Percentiles rank a stretch among this genome's conserved stretches.
These are phyloP conservation scores for Lagria hirta DNA, from an alignment of 2,888 invertebrate species.

Conservation along the genomic window DNA sequence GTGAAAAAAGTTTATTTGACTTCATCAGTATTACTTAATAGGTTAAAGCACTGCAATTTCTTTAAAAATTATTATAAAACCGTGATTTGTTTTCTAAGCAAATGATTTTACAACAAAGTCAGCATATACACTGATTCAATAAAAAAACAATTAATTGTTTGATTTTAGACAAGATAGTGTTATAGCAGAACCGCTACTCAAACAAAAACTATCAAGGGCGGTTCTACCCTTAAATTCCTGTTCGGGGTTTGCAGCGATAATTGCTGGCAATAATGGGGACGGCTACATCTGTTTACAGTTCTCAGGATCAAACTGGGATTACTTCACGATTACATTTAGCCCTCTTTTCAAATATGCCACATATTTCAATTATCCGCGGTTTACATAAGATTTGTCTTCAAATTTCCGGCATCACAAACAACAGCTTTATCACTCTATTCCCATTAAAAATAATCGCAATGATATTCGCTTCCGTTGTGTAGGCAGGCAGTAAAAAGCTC, in stretches of 20 bases:
- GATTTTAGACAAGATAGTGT: slow-evolving; percentile 14
- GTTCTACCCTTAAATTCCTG: slow-evolving; percentile 26
- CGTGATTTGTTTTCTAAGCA: too few relatives aligned
- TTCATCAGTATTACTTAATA: too few relatives aligned
- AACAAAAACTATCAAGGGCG: slow-evolving; percentile 35
- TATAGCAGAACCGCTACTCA: slow-evolving; percentile 18
- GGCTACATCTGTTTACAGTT: slow-evolving; percentile 45
- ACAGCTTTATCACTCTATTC: too few relatives aligned
- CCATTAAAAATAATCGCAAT: too few relatives aligned
- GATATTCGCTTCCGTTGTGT: too few relatives aligned
- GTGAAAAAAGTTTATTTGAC: too few relatives aligned
- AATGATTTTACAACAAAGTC: too few relatives aligned
- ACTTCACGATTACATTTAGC: slow-evolving; percentile 37
- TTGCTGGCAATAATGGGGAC: slow-evolving; percentile 40
- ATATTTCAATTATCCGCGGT: slow-evolving; percentile 25
- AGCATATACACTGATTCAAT: too few relatives aligned
- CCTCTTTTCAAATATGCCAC: slow-evolving; percentile 28
- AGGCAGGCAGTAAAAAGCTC: too few relatives aligned
- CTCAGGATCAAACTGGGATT: slow-evolving; percentile 39
- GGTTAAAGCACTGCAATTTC: too few relatives aligned
- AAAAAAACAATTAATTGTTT: slow-evolving; percentile 21
- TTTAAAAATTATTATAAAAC: too few relatives aligned
- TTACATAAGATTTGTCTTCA: slow-evolving; percentile 18
- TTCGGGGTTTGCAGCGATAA: slow-evolving; percentile 36
- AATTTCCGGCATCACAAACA: too few relatives aligned